Base-by-base conservation (phyloP, 2,797 vertebrate species). In the Darevskia nairensis region DNA sequence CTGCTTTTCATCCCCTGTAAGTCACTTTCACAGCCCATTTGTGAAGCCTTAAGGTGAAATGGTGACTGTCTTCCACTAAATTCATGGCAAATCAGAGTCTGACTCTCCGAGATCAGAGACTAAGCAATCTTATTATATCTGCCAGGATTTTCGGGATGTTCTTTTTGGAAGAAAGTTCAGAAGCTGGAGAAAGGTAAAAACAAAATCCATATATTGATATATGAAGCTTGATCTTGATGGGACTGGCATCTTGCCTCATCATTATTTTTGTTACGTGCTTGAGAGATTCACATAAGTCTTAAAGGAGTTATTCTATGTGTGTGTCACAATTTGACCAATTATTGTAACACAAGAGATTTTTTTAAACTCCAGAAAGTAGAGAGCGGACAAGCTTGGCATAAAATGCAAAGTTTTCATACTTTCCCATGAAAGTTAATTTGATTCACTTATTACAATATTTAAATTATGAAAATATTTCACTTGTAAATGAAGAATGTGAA, bases 1-100 rank as follows among this genome's bases (percentile, higher is more conserved):
- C 68, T 29, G 39, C 50, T 86, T 89, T 75, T 84, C n/a, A 0
- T 5, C 1, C 23, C 46, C 0, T 46, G n/a, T 76, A 83, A 78
- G 17, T 21, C 86, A 82, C 80, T 90, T 91, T 92, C 68, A 21
- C 35, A 78, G 84, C 80, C 27, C 11, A 19, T 89, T 71, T 91
- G n/a, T 72, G 39, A 80, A 80, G 19, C 19, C 35, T 90, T 86
- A 76, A 55, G 29, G 46, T 19, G 8, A 89, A 88, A 59, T 39
- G 6, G 3, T 87, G 25, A 77, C 21, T 17, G 3, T 8, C 0
- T 0, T 0, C 66, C 25, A 8, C n/a, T 90, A 9, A 3, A 0
- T 80, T 86, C 85, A 23, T 64, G 1, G 78, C 15, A 74, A 39
- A 89, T 9, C 44, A 5, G 19, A 7, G 86, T 91, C 87, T 82